Percentiles rank a stretch among this genome's conserved stretches.
Conservation (phyloP, 2,888 invertebrate genomes). For the Limnephilus auricula region DNA sequence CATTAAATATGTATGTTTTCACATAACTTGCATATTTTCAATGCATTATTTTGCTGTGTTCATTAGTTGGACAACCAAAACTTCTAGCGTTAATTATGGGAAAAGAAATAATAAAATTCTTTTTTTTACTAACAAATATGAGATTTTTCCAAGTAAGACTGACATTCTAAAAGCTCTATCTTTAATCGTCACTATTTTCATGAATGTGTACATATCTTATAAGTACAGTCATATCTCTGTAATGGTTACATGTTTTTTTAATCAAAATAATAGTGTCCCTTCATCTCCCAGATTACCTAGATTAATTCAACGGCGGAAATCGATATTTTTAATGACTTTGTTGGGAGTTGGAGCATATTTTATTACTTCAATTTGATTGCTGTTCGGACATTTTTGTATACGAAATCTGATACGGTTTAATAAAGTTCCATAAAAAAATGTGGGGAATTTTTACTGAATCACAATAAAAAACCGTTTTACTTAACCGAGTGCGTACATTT, state of each 20-base stretch:
- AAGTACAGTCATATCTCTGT: not conserved
- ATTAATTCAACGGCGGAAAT: not conserved
- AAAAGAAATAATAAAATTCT: no score
- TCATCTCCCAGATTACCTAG: not conserved
- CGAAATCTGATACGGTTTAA: not conserved
- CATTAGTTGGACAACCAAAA: no score
- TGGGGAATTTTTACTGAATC: not conserved
- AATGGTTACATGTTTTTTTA: not conserved
- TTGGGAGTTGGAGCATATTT: not conserved
- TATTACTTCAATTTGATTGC: not conserved
- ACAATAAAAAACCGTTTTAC: not conserved
- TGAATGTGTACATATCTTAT: not conserved
- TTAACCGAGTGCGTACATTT: not conserved
- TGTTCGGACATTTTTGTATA: not conserved
- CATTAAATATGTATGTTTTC: no score
- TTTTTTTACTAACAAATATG: not conserved
- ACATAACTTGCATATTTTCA: no score
- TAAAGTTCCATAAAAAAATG: not conserved
- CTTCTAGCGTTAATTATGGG: no score
- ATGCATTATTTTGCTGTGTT: no score
- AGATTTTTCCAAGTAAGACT: not conserved
- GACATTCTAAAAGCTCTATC: not conserved
- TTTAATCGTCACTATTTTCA: not conserved
- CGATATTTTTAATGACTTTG: not conserved
- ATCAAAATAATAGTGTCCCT: not conserved